These are phyloP conservation scores for Perca schrenkii DNA, from an alignment of 2,113 vertebrate species.

Conservation along the genomic window DNA sequence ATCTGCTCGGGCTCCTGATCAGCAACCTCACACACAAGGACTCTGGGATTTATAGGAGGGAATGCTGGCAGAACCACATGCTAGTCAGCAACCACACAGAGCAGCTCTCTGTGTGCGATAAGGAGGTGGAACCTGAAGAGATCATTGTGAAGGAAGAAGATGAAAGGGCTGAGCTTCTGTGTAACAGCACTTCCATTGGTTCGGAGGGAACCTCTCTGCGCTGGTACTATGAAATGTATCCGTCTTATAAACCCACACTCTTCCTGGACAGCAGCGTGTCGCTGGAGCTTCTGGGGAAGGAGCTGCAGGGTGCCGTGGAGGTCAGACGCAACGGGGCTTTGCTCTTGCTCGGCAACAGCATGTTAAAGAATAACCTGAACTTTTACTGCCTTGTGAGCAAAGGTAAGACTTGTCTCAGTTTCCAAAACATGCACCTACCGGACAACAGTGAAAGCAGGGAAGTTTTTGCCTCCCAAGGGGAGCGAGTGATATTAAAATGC, in stretches of 20 bases:
- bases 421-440: constrained; percentile 62
- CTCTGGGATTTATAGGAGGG: constrained; percentile 75
- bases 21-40: constrained; percentile 66
- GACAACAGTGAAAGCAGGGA: constrained; percentile 45
- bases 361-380: constrained; percentile 46
- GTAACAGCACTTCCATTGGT: constrained; percentile 44
- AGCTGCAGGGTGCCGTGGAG: constrained; percentile 49
- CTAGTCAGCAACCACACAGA: constrained; percentile 31
- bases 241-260: constrained; percentile 39
- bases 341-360: constrained; percentile 56
- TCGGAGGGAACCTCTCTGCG: constrained; percentile 52
- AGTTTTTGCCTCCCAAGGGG: constrained; percentile 69
- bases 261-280: constrained; percentile 78
- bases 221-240: constrained; percentile 76
- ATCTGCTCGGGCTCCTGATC: constrained; percentile 74
- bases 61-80: constrained; percentile 75
- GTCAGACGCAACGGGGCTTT: constrained; percentile 57
- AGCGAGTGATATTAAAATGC: constrained; percentile 72
- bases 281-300: constrained; percentile 48
- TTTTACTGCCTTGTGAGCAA: constrained; percentile 76
- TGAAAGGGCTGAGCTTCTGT: constrained; percentile 57
- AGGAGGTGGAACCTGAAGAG: constrained; percentile 53
- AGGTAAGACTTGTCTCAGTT: constrained; percentile 66
- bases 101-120: constrained; percentile 72
- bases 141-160: constrained; percentile 43